These are phyloP conservation scores for Physocephala rufipes DNA, from an alignment of 2,888 invertebrate genomes.

Conservation along the genomic window DNA sequence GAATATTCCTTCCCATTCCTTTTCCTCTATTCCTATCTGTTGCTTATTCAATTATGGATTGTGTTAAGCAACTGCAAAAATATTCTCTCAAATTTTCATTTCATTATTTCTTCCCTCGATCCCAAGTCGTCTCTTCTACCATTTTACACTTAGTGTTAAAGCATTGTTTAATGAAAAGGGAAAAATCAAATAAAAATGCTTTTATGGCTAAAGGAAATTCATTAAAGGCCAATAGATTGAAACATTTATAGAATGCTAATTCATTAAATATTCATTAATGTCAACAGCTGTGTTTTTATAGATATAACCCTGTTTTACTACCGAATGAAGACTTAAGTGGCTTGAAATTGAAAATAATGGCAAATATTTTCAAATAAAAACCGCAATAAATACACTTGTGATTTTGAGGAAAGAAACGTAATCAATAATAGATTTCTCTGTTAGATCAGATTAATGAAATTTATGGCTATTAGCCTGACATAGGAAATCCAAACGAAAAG, in stretches of 20 bases:
- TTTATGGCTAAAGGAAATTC: conserved; percentile 10
- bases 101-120: background rate
- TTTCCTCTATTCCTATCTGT: background rate
- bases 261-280: background rate
- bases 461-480: too few relatives aligned
- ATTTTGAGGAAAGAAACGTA: too few relatives aligned
- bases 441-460: too few relatives aligned
- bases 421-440: too few relatives aligned
- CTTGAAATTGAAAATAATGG: too few relatives aligned
- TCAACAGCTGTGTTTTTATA: too few relatives aligned
- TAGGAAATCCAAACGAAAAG: too few relatives aligned
- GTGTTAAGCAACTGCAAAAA: background rate
- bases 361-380: too few relatives aligned
- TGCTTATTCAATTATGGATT: background rate
- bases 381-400: too few relatives aligned
- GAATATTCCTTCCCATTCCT: background rate
- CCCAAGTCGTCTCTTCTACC: background rate
- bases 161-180: background rate
- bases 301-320: too few relatives aligned
- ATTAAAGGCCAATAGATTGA: background rate
- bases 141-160: background rate
- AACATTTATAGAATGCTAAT: conserved; percentile 8
- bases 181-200: background rate
- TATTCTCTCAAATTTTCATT: background rate
- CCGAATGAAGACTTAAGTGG: too few relatives aligned